A percentile compares a stretch with the other conserved stretches of the same genome.
Conservation (phyloP, 2,888 invertebrate species). For the Cephus runcator region DNA sequence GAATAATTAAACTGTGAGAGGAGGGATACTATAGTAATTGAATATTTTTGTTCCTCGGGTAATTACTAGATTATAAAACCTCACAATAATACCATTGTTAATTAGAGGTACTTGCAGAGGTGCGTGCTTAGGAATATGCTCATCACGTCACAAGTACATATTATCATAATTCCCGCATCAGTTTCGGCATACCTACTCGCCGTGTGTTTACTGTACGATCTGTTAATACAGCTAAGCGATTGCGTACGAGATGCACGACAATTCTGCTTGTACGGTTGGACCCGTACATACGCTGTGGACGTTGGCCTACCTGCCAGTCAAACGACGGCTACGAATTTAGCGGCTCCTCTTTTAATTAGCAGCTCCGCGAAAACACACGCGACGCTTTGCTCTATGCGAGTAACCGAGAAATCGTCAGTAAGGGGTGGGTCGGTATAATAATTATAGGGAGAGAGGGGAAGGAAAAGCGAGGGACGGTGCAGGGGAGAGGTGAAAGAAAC, state of each 20-base stretch:
- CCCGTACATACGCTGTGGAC: background rate
- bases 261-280: background rate
- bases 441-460: background rate
- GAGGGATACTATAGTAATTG: constrained; percentile 27
- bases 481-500: background rate
- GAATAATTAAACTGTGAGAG: constrained; percentile 14
- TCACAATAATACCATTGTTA: background rate
- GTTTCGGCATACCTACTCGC: background rate
- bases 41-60: constrained; percentile 31
- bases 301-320: background rate
- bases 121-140: background rate
- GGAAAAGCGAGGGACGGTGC: no score
- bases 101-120: background rate
- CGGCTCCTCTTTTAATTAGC: constrained; percentile 7
- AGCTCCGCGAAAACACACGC: constrained; percentile 2
- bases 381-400: background rate
- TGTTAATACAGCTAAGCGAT: background rate
- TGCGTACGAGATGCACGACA: background rate
- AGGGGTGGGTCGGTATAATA: background rate
- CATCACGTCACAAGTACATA: background rate
- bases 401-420: background rate
- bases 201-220: background rate
- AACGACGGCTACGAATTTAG: background rate
- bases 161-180: background rate
- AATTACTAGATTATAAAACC: constrained; percentile 8